Percentiles rank a stretch among this genome's conserved stretches.
Conservation (phyloP, 2,797 vertebrate genomes). For the Calcarius lapponicus region DNA sequence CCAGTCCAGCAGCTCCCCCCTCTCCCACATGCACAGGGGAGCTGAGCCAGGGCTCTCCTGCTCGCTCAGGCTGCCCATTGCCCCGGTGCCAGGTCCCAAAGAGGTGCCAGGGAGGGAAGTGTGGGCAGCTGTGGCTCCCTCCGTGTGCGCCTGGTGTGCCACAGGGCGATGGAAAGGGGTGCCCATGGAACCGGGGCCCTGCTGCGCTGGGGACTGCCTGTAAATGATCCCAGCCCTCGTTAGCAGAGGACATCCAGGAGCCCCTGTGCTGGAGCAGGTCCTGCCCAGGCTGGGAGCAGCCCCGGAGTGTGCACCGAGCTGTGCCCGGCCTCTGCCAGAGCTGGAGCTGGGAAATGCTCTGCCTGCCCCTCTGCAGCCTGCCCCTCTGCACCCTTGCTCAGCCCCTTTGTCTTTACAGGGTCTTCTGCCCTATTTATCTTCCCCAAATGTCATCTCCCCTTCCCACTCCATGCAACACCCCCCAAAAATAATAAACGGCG, state of each 20-base stretch:
- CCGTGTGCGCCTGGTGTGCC: rapidly evolving
- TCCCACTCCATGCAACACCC: background rate
- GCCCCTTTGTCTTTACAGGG: background rate
- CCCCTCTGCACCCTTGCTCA: no score
- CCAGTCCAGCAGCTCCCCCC: background rate
- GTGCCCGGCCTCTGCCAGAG: background rate
- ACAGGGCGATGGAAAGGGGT: rapidly evolving
- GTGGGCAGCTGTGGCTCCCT: background rate
- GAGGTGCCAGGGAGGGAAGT: background rate
- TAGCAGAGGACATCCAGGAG: rapidly evolving
- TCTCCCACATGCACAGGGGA: rapidly evolving
- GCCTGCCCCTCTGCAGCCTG: background rate
- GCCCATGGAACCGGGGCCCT: rapidly evolving
- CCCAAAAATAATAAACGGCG: slow-evolving; percentile 47
- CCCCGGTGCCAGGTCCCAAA: background rate
- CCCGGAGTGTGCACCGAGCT: rapidly evolving
- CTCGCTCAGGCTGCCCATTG: background rate
- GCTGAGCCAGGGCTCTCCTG: background rate
- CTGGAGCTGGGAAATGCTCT: background rate
- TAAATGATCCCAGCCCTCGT: rapidly evolving
- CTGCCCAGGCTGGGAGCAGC: background rate
- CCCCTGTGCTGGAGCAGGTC: background rate
- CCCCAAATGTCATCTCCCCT: slow-evolving; percentile 30
- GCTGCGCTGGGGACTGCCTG: background rate
- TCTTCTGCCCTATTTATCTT: slow-evolving; percentile 57